These are phyloP conservation scores for Gasteruption jaculator DNA, from an alignment of 2,888 invertebrate genomes.

Conservation along the genomic window DNA sequence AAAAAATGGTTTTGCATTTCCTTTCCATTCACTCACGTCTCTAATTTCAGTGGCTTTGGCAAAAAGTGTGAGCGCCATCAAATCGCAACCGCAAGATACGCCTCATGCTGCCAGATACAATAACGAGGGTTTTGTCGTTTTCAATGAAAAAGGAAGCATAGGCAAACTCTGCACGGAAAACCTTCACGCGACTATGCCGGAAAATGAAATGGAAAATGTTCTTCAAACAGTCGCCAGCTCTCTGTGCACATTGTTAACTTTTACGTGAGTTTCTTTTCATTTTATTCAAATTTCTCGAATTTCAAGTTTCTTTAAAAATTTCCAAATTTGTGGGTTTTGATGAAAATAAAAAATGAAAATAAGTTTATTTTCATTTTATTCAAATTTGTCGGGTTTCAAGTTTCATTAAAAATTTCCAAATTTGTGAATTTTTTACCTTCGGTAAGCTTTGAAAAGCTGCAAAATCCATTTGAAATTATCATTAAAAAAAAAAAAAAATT, in stretches of 20 bases:
- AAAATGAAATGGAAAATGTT: constrained; percentile 53
- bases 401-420: no score
- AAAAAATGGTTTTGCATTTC: background rate
- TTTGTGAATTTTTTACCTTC: no score
- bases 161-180: constrained; percentile 82
- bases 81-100: constrained; percentile 61
- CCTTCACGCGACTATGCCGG: constrained; percentile 60
- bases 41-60: constrained; percentile 70
- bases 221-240: constrained; percentile 72
- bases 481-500: no score
- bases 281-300: no score
- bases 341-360: no score
- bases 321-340: no score
- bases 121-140: constrained; percentile 77
- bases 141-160: constrained; percentile 75
- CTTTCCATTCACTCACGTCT: no score
- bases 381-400: no score
- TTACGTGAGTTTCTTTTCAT: constrained; percentile 67
- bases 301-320: no score
- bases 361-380: no score
- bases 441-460: no score
- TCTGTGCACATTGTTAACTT: constrained; percentile 72
- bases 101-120: constrained; percentile 69
- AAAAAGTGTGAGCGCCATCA: constrained; percentile 63
- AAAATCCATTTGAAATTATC: no score